Conservation (phyloP, 1,140 invertebrate genomes). For the Drosophila elegans region DNA sequence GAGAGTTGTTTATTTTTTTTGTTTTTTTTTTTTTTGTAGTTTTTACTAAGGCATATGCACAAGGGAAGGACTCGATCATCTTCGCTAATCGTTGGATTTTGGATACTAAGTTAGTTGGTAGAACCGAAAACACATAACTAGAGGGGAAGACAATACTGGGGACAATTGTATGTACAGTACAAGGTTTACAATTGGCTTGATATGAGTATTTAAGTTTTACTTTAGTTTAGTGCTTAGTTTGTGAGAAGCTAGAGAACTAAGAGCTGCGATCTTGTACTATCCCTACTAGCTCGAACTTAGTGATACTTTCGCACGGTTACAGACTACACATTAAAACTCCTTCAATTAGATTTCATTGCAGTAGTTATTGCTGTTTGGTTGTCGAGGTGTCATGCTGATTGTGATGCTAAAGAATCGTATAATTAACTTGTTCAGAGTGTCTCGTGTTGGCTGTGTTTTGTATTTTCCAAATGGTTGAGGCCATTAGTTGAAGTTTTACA, state of each 20-base stretch:
- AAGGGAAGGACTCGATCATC: slow-evolving; percentile 65
- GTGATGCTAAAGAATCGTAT: slow-evolving; percentile 42
- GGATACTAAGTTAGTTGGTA: slow-evolving; percentile 32
- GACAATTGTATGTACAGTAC: slow-evolving; percentile 48
- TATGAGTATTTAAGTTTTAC: slow-evolving; percentile 49
- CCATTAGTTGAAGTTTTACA: slow-evolving; percentile 61
- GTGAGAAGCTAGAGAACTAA: slow-evolving; percentile 38
- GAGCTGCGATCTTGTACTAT: slow-evolving; percentile 12
- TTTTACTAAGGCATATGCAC: slow-evolving; percentile 65
- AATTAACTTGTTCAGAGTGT: slow-evolving; percentile 37
- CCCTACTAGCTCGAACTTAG: slow-evolving; percentile 30
- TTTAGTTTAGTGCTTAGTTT: slow-evolving; percentile 36
- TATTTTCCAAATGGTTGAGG: slow-evolving; percentile 24
- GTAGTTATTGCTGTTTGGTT: slow-evolving; percentile 69
- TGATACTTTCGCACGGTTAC: slow-evolving; percentile 28
- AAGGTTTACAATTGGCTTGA: slow-evolving; percentile 58
- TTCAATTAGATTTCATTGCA: slow-evolving; percentile 69
- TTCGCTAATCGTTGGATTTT: slow-evolving; percentile 32
- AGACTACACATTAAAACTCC: slow-evolving; percentile 45
- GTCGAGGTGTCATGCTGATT: slow-evolving; percentile 39
- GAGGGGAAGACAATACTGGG: slow-evolving; percentile 57
- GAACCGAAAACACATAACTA: slow-evolving; percentile 31
- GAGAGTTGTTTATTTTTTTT: not conserved
- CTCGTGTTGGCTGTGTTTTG: slow-evolving; percentile 28
- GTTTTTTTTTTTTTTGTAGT: slow-evolving; percentile 10